Conservation (phyloP, 2,797 vertebrate species). For the Poliocrania exsul region DNA sequence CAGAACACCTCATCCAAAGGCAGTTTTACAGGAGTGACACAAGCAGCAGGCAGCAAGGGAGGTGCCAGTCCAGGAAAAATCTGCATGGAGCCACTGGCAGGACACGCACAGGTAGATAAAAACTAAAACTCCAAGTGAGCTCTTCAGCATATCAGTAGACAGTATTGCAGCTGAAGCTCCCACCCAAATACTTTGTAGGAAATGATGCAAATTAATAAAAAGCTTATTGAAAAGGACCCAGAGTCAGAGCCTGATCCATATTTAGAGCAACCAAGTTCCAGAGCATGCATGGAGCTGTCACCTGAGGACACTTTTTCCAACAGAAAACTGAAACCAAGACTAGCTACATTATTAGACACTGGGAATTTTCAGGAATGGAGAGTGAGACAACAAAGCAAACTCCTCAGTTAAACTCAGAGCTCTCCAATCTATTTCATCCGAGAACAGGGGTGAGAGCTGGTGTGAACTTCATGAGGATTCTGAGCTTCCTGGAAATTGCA, state of each 20-base stretch:
- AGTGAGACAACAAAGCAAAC: background rate
- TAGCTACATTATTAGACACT: background rate
- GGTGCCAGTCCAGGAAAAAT: background rate
- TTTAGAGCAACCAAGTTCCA: background rate
- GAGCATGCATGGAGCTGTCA: background rate
- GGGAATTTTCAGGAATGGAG: background rate
- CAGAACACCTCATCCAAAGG: background rate
- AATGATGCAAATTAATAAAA: constrained; percentile 24
- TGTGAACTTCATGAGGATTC: background rate
- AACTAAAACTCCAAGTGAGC: background rate
- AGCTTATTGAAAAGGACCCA: background rate
- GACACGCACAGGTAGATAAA: accelerated
- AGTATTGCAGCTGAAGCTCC: background rate
- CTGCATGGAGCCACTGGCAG: background rate
- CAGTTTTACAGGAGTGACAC: background rate
- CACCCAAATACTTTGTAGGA: background rate
- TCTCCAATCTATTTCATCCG: background rate
- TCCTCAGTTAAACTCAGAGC: background rate
- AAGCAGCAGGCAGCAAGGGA: background rate
- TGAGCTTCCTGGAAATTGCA: background rate
- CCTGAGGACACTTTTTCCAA: background rate
- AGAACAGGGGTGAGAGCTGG: background rate
- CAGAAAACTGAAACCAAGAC: background rate
- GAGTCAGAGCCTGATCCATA: background rate
- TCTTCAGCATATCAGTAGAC: background rate